Conservation (phyloP, 2,797 vertebrate species). For the Amblyraja radiata region DNA sequence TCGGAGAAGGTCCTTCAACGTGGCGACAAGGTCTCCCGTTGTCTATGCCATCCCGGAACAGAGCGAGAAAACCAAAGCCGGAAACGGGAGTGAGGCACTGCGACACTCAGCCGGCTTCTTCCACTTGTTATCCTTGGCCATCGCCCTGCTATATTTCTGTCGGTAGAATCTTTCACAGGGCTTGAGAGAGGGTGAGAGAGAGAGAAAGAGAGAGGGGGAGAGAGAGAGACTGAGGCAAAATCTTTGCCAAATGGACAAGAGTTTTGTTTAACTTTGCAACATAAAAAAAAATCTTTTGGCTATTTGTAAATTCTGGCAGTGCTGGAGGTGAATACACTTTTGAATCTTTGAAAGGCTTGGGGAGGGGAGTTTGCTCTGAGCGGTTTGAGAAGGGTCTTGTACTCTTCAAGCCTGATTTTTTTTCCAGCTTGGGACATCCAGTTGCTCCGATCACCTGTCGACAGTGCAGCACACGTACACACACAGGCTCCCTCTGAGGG, state of each 20-base stretch:
- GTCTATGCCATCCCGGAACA: constrained; percentile 52
- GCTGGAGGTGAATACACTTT: constrained; percentile 50
- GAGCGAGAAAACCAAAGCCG: not conserved
- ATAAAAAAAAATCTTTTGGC: constrained; percentile 44
- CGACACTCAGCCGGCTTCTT: constrained; percentile 42
- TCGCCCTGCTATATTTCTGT: constrained; percentile 47
- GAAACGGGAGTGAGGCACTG: not conserved
- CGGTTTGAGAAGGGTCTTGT: constrained; percentile 20
- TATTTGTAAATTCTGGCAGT: constrained; percentile 55
- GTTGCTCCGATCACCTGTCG: constrained; percentile 4
- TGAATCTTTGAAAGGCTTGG: constrained; percentile 49
- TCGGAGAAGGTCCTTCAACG: not conserved
- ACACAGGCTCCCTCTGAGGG: not conserved
- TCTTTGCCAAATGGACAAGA: constrained; percentile 56
- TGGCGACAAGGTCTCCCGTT: constrained; percentile 49
- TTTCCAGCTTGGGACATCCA: not conserved
- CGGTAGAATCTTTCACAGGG: constrained; percentile 53
- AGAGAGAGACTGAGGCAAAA: constrained; percentile 43
- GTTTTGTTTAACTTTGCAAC: constrained; percentile 51
- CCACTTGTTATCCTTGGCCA: constrained; percentile 47
- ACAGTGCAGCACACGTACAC: not conserved
- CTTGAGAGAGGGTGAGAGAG: constrained; percentile 39
- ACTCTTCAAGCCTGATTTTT: constrained; percentile 9
- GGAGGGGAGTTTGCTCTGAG: constrained; percentile 44
- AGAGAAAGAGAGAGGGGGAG: constrained; percentile 41